A percentile compares a stretch with the other conserved stretches of the same genome.
These are phyloP conservation scores for Mantis religiosa DNA, from an alignment of 2,888 invertebrate genomes.

Conservation along the genomic window DNA sequence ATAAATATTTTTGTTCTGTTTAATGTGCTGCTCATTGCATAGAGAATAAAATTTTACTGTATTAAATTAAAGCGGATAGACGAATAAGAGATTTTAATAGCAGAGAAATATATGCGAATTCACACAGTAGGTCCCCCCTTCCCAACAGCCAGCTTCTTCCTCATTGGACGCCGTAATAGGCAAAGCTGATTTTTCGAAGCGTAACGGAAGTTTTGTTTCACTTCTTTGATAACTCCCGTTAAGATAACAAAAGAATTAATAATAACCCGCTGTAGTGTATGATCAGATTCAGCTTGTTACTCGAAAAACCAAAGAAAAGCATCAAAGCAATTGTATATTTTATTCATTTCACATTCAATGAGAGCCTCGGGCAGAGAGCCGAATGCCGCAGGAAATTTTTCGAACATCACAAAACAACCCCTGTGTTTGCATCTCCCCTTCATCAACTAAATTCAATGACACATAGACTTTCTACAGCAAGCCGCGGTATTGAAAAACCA, in stretches of 20 bases:
- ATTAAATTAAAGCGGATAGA: too few species aligned
- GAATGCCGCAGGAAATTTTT: neutral
- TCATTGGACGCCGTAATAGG: too few species aligned
- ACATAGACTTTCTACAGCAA: neutral
- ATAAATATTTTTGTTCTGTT: too few species aligned
- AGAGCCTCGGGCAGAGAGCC: neutral
- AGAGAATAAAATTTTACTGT: too few species aligned
- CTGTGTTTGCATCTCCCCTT: neutral
- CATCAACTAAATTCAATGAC: neutral
- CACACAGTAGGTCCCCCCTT: too few species aligned
- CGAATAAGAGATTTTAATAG: too few species aligned
- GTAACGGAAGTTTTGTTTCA: too few species aligned
- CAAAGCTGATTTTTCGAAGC: too few species aligned
- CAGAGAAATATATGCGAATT: too few species aligned
- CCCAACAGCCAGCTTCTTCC: too few species aligned
- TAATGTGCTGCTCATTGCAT: too few species aligned
- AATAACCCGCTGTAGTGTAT: neutral
- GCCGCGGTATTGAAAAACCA: neutral
- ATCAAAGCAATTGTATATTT: neutral
- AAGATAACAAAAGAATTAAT: neutral
- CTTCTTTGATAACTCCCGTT: neutral
- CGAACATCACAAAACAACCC: neutral
- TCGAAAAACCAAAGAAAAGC: neutral
- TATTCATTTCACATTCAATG: neutral
- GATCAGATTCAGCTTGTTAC: neutral